phyloP scores from a whole-genome alignment of 2,797 vertebrate genomes.

The Rousettus madagascariensis region DNA sequence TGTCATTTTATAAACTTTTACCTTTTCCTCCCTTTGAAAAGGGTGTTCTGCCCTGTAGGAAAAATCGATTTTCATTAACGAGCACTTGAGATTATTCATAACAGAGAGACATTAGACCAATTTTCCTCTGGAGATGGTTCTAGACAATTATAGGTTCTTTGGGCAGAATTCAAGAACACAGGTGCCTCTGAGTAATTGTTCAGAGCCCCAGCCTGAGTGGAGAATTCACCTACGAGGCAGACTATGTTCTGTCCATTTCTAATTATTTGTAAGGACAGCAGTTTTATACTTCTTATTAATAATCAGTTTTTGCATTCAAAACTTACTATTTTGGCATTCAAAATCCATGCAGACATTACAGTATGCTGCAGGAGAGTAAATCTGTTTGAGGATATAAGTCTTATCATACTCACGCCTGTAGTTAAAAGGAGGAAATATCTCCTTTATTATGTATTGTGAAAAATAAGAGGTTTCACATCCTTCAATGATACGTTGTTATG shows the following conservation, averaged over 20 bases:
- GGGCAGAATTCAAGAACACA: background rate
- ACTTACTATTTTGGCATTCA: background rate
- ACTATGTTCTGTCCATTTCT: background rate
- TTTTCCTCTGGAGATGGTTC: background rate
- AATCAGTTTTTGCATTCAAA: background rate
- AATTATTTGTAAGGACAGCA: background rate
- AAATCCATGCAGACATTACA: background rate
- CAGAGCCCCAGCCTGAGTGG: background rate
- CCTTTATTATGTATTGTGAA: constrained; percentile 8
- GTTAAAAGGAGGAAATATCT: background rate
- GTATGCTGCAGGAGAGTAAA: background rate
- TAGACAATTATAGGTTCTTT: background rate
- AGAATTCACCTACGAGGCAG: background rate
- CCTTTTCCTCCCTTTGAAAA: background rate
- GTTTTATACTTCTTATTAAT: background rate
- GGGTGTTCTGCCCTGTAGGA: background rate
- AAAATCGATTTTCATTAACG: background rate
- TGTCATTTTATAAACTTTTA: background rate
- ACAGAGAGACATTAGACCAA: background rate
- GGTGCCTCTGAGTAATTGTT: background rate
- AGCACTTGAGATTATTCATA: background rate
- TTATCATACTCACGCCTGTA: background rate
- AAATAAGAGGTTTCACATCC: background rate
- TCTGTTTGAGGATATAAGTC: background rate
- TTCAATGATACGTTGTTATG: background rate